Base-by-base conservation (phyloP, 2,113 vertebrate species). In the Nycticorax nycticorax region DNA sequence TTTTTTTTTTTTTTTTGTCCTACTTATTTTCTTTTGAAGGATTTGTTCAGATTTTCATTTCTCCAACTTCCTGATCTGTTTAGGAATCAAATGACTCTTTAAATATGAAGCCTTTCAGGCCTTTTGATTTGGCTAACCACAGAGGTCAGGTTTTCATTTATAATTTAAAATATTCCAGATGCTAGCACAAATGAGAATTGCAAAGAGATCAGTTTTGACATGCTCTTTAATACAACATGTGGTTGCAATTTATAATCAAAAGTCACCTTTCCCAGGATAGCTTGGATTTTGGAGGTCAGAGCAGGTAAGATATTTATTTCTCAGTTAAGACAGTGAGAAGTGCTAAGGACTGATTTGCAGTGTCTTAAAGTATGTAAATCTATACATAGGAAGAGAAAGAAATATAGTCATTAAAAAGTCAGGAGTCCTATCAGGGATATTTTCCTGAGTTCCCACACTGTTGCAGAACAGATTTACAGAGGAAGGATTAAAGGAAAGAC, bases 151-250 rank as follows among this genome's bases (percentile, higher is more conserved):
- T 94, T 94, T 96, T 94, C 23, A 93, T 92, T 94, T 92, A 67
- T 92, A 83, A 83, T 92, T 92, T 96, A 96, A 93, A 93, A 88
- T 96, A 71, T 93, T 95, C 89, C 85, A 94, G 88, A 95, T 88
- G 84, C 63, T 78, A 74, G 35, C 64, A 72, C 53, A 95, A 92
- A 96, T 48, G n/a, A 85, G 56, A 94, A 92, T 77, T 92, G 55
- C 59, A 74, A 90, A 74, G 71, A 83, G 8, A 92, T 60, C 43
- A 12, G 62, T 78, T 95, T 91, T 90, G 67, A 94, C 63, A 73
- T 84, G 26, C 14, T 90, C 32, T 88, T 90, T 92, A 93, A 88
- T 86, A 78, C 68, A 83, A 74, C 55, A 78, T 75, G 52, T 92
- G 68, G 68, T 74, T 95, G 63, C 37, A 95, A 92, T 95, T 74